Percentiles rank a stretch among this genome's conserved stretches.
Evolutionary conservation across 2,113 vertebrate genomes (phyloP).

Genomic region (Willisornis vidua): DNA sequence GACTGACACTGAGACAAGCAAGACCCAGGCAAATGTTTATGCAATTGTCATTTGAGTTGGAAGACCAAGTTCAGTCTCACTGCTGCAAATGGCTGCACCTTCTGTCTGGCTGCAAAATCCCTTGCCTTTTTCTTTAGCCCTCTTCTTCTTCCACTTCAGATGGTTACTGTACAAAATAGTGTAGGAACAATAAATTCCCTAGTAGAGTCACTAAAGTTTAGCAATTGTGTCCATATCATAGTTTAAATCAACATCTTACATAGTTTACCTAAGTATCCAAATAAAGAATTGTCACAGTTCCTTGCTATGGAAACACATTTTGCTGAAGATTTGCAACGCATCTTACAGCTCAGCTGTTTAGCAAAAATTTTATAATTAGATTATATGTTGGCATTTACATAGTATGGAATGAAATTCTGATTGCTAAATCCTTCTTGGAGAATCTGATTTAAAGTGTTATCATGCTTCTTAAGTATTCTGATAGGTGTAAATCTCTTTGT

Average conservation of each 20-base stretch:
- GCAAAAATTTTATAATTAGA: background rate
- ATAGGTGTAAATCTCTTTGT: background rate
- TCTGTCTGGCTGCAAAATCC: background rate
- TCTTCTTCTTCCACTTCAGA: background rate
- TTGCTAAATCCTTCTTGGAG: background rate
- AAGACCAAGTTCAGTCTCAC: background rate
- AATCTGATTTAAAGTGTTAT: background rate
- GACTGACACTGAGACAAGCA: background rate
- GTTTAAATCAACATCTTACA: background rate
- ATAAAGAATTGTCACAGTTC: background rate
- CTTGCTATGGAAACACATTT: background rate
- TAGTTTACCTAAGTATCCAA: background rate
- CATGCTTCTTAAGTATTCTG: background rate
- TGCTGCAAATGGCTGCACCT: background rate
- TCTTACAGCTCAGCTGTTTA: background rate
- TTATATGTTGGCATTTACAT: background rate
- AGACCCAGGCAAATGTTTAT: background rate
- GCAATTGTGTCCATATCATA: background rate
- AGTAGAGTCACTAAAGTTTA: background rate
- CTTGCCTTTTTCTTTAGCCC: background rate
- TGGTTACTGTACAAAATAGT: background rate
- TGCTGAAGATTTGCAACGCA: background rate
- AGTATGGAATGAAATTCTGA: background rate
- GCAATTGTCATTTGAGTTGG: background rate
- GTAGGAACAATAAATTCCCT: background rate